These are phyloP conservation scores for Heteromurus nitidus DNA, from an alignment of 2,888 invertebrate species.

Conservation along the genomic window DNA sequence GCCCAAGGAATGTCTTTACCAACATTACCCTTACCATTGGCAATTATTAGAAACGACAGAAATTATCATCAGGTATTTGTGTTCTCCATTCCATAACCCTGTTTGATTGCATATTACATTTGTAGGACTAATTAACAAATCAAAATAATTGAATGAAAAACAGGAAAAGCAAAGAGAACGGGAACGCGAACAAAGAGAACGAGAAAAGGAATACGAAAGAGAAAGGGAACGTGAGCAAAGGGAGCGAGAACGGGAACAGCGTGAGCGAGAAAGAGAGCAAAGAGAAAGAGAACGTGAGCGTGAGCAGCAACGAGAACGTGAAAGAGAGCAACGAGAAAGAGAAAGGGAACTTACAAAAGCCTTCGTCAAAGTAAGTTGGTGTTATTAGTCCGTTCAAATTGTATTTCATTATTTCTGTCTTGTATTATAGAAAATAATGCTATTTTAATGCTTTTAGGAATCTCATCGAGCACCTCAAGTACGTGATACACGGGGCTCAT, in stretches of 20 bases:
- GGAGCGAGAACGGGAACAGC: conserved; percentile 66
- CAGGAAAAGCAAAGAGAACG: conserved; percentile 61
- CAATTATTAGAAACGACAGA: conserved; percentile 62
- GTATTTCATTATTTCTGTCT: too few species aligned
- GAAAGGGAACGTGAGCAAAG: conserved; percentile 61
- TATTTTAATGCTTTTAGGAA: conserved; percentile 74
- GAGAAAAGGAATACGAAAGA: conserved; percentile 55
- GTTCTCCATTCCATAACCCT: too few species aligned
- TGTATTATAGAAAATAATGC: too few species aligned
- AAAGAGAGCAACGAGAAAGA: conserved; percentile 66
- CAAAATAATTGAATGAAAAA: background rate
- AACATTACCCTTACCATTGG: conserved; percentile 68
- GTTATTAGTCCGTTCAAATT: background rate
- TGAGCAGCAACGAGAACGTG: conserved; percentile 59
- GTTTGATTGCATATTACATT: background rate
- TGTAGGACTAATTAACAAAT: background rate
- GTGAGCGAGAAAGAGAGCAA: conserved; percentile 68
- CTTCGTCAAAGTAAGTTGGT: conserved; percentile 47
- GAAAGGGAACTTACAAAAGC: conserved; percentile 66
- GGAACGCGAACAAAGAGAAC: conserved; percentile 64
- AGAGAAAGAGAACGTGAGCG: conserved; percentile 63
- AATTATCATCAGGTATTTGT: conserved; percentile 61
- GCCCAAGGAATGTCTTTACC: conserved; percentile 60
- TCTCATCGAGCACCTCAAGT: conserved; percentile 73
- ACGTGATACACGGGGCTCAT: conserved; percentile 73